Evolutionary conservation across 2,797 vertebrate species (phyloP), one percentile per base, ranked within the genome.

Genomic region (Cuniculus paca): DNA sequence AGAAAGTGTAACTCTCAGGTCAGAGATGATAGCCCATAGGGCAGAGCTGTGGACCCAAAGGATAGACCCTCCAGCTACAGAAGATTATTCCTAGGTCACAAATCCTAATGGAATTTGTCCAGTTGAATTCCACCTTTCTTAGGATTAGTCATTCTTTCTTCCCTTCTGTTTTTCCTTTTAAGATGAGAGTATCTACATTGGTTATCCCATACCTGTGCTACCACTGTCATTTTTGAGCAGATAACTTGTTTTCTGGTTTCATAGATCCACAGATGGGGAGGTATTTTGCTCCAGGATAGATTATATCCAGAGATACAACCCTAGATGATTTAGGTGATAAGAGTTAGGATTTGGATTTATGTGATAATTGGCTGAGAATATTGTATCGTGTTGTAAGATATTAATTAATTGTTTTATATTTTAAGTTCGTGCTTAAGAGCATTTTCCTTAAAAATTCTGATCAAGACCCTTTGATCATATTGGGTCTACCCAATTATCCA

Each of bases 221-320:
- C 36, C 48, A 48, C 48, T 84, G 26, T 77, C 52, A 6, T 92
- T 92, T 75, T 28, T 36, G 68, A 86, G 36, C 65, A 52, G 48
- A 36, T 42, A 85, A 45, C 42, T 82, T 86, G 39, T 70, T 91
- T 86, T 90, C 65, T 86, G 58, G 39, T n/a, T 92, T 94, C 13
- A n/a, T 24, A 92, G 80, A 90, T n/a, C 17, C 26, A 77, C 45
- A 94, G 28, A 75, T 36, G 24, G 86, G n/a, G 20, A 81, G 39
- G 10, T 45, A 28, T 77, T 94, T 85, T 92, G 45, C 39, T 52
- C 45, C 19, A 39, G 39, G 10, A 58, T 82, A 39, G 85, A 56
- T 86, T 72, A 63, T 34, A 72, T 84, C 12, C 17, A 89, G 45
- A 90, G 28, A 26, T n/a, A 28, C 7, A 72, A 14, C 19, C 22